A percentile compares a stretch with the other conserved stretches of the same genome.
phyloP scores from a whole-genome alignment of 92 coral and sea anemone genomes.

The Ricordea florida region DNA sequence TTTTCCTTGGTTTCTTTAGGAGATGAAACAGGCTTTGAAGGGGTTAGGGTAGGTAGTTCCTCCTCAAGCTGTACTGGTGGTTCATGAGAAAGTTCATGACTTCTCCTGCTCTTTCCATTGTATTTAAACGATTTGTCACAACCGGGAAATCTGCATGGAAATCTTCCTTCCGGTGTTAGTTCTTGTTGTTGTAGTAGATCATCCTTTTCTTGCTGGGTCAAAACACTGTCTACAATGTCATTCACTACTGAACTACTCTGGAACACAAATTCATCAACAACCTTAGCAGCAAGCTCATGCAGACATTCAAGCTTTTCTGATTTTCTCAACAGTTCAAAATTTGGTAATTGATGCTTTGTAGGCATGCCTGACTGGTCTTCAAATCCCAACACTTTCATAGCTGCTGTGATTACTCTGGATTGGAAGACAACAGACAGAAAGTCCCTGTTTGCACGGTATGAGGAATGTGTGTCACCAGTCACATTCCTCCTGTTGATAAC shows the following conservation, averaged over 20 bases:
- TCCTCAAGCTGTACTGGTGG: constrained; percentile 56
- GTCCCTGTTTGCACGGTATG: constrained; percentile 63
- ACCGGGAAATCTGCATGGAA: constrained; percentile 63
- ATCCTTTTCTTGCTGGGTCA: constrained; percentile 52
- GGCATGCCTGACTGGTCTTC: constrained; percentile 50
- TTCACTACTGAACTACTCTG: constrained; percentile 1
- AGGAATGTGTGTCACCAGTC: constrained; percentile 52
- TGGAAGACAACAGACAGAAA: constrained; percentile 37
- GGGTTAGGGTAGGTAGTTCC: not conserved
- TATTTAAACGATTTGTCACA: constrained; percentile 64
- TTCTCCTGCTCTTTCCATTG: constrained; percentile 57
- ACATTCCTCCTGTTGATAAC: constrained; percentile 64
- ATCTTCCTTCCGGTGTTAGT: constrained; percentile 56
- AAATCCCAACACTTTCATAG: no score
- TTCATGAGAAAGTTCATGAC: constrained; percentile 59
- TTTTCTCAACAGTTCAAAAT: constrained; percentile 15
- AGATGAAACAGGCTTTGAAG: not conserved
- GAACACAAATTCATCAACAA: constrained; percentile 54
- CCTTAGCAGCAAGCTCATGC: constrained; percentile 21
- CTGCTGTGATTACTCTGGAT: constrained; percentile 61
- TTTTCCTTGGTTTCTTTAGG: not conserved
- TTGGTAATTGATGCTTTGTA: constrained; percentile 11
- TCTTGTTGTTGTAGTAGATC: constrained; percentile 29
- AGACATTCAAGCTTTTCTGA: constrained; percentile 41
- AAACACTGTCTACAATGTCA: constrained; percentile 25